Evolutionary conservation across 2,888 invertebrate genomes (phyloP).

Genomic region (Orthosia gracilis): DNA sequence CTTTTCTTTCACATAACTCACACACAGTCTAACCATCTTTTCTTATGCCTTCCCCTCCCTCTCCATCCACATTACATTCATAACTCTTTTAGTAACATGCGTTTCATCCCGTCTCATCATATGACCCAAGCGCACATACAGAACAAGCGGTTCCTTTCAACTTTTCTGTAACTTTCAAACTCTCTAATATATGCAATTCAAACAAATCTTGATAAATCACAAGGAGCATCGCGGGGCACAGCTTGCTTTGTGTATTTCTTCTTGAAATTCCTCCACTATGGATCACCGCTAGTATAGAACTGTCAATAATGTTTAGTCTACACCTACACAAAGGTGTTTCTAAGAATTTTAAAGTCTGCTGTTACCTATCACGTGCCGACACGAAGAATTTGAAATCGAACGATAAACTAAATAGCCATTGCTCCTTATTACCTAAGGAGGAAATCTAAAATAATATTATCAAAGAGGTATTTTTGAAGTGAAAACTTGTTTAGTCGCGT

Average conservation of each 20-base stretch:
- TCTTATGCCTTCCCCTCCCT: too few relatives aligned
- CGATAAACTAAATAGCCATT: not conserved
- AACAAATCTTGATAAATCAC: not conserved
- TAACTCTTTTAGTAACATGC: too few relatives aligned
- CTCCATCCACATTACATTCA: too few relatives aligned
- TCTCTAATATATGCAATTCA: too few relatives aligned
- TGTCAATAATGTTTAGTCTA: slow-evolving; percentile 63
- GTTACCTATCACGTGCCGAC: slow-evolving; percentile 24
- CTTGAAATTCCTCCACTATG: not conserved
- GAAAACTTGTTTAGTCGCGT: too few relatives aligned
- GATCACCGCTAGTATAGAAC: slow-evolving; percentile 29
- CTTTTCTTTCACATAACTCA: too few relatives aligned
- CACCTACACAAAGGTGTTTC: slow-evolving; percentile 48
- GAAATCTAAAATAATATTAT: not conserved
- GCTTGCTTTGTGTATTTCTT: slow-evolving; percentile 4
- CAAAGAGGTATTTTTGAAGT: too few relatives aligned
- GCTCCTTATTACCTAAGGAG: not conserved
- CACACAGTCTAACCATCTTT: too few relatives aligned
- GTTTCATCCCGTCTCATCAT: too few relatives aligned
- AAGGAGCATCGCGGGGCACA: not conserved
- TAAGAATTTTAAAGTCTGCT: slow-evolving; percentile 28
- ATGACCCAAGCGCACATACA: too few relatives aligned
- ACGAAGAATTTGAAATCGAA: slow-evolving; percentile 13
- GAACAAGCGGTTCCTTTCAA: too few relatives aligned
- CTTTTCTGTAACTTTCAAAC: too few relatives aligned